Percentiles rank a stretch among this genome's conserved stretches.
phyloP scores from a whole-genome alignment of 1,140 invertebrate species.

The Drosophila pachea region DNA sequence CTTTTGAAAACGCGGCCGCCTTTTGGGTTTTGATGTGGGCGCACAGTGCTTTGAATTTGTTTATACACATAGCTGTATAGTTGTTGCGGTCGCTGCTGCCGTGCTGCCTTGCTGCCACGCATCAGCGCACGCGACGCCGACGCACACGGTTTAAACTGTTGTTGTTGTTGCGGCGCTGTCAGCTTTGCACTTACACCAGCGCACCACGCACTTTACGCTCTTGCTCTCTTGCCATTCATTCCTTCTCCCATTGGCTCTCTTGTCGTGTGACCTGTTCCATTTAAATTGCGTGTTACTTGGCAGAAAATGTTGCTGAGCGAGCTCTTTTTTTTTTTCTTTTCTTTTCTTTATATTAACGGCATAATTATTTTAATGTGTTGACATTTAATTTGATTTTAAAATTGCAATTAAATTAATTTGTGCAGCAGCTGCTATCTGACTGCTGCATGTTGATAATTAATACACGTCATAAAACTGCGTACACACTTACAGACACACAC shows the following conservation, averaged over 20 bases:
- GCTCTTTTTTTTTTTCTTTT: not conserved
- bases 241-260: conserved; percentile 7
- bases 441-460: conserved; percentile 66
- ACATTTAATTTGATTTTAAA: conserved; percentile 76
- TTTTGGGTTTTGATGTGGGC: conserved; percentile 64
- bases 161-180: conserved; percentile 40
- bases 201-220: conserved; percentile 51
- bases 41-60: conserved; percentile 70
- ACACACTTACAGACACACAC: conserved; percentile 9
- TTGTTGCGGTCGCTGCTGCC: conserved; percentile 23
- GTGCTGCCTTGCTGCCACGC: conserved; percentile 46
- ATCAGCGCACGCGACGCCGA: conserved; percentile 61
- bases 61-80: conserved; percentile 51
- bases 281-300: conserved; percentile 38
- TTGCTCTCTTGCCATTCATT: not conserved
- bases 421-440: conserved; percentile 59
- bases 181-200: conserved; percentile 54
- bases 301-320: conserved; percentile 47
- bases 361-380: conserved; percentile 74
- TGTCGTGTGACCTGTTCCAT: conserved; percentile 36
- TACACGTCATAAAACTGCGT: conserved; percentile 59
- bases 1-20: conserved; percentile 34
- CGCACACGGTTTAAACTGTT: conserved; percentile 50
- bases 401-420: conserved; percentile 72
- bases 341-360: conserved; percentile 41